Evolutionary conservation across 2,797 vertebrate species (phyloP).

Genomic region (Florisuga fusca): DNA sequence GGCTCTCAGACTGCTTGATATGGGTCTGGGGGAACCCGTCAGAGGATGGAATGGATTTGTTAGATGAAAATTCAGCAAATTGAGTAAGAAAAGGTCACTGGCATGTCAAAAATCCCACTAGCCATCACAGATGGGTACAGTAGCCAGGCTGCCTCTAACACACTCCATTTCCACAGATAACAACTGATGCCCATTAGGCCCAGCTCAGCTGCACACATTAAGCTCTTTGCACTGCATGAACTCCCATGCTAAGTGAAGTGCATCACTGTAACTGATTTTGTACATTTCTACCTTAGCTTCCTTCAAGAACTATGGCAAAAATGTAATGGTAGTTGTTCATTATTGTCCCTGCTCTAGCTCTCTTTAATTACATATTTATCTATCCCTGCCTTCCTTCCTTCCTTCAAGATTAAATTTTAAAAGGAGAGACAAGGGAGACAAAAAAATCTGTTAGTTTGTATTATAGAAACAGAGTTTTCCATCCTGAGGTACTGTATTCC

Average conservation of each 20-base stretch:
- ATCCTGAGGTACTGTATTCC: background rate
- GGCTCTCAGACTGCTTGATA: background rate
- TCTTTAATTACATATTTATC: slow-evolving; percentile 18
- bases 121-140: background rate
- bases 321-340: slow-evolving; percentile 23
- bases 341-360: background rate
- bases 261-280: slow-evolving; percentile 51
- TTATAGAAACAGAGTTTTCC: background rate
- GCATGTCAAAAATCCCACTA: background rate
- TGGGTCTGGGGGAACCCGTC: fast-evolving
- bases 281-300: background rate
- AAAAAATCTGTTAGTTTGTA: slow-evolving; percentile 3
- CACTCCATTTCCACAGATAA: slow-evolving; percentile 54
- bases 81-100: slow-evolving; percentile 21
- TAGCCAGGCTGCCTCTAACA: slow-evolving; percentile 38
- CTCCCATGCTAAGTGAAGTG: slow-evolving; percentile 64
- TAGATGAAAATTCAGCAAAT: slow-evolving; percentile 29
- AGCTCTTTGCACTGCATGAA: slow-evolving; percentile 72
- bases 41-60: background rate
- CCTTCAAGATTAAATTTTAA: background rate
- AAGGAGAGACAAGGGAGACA: background rate
- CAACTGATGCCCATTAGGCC: slow-evolving; percentile 63
- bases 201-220: slow-evolving; percentile 62
- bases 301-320: background rate
- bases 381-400: background rate